A percentile compares a stretch with the other conserved stretches of the same genome.
phyloP scores from a whole-genome alignment of 2,888 invertebrate genomes.

The Mechanitis mazaeus region DNA sequence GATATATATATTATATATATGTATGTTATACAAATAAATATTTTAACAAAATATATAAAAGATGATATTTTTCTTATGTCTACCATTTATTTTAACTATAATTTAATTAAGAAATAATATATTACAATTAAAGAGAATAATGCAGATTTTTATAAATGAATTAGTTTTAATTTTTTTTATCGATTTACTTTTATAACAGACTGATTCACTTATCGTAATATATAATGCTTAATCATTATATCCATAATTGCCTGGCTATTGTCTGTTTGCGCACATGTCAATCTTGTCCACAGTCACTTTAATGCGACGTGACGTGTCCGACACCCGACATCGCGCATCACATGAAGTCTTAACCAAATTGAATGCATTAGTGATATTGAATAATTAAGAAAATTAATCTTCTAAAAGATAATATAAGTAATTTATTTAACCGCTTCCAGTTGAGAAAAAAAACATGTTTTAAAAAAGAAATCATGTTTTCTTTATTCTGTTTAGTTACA shows the following conservation, averaged over 20 bases:
- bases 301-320: conserved; percentile 20
- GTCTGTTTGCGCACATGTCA: conserved; percentile 19
- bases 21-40: too few species aligned
- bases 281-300: conserved; percentile 14
- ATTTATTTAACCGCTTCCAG: too few species aligned
- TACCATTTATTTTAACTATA: too few species aligned
- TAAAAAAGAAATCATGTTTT: too few species aligned
- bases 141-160: too few species aligned
- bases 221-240: conserved; percentile 23
- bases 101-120: too few species aligned
- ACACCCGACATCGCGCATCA: conserved; percentile 15
- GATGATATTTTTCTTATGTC: too few species aligned
- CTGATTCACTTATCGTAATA: conserved; percentile 2
- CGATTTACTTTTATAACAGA: conserved; percentile 4
- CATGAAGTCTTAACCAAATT: conserved; percentile 8
- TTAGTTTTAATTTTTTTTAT: neutral
- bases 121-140: too few species aligned
- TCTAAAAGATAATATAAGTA: neutral
- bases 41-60: too few species aligned
- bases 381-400: neutral
- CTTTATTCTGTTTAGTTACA: too few species aligned
- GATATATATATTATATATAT: too few species aligned
- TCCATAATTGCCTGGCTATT: conserved; percentile 37
- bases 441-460: too few species aligned
- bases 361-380: neutral